Evolutionary conservation across 2,113 vertebrate species (phyloP).

Genomic region (Colinus virginianus): DNA sequence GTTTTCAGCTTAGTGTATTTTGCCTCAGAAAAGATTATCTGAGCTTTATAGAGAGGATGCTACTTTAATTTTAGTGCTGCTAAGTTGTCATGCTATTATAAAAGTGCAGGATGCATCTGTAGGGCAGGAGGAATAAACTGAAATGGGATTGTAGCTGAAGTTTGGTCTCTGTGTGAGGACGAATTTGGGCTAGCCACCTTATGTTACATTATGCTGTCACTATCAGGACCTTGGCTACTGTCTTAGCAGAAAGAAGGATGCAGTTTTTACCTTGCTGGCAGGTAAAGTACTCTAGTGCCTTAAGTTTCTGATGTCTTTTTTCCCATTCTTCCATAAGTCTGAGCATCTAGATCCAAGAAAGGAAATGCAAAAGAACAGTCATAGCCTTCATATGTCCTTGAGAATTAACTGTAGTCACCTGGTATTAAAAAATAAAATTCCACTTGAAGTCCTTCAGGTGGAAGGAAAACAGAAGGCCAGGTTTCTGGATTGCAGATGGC

Average conservation of each 20-base stretch:
- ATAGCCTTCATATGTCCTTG: background rate
- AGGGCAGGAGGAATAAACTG: background rate
- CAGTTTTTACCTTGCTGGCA: slow-evolving; percentile 19
- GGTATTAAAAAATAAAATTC: background rate
- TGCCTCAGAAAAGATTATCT: background rate
- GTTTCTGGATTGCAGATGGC: background rate
- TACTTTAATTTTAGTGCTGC: background rate
- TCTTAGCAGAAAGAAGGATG: background rate
- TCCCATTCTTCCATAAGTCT: background rate
- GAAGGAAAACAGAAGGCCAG: background rate
- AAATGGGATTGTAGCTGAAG: background rate
- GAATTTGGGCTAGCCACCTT: background rate
- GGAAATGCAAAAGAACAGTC: background rate
- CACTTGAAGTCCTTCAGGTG: background rate
- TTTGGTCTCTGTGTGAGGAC: background rate
- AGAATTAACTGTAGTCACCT: background rate
- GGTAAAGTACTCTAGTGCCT: background rate
- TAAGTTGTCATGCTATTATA: background rate
- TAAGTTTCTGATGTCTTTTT: background rate
- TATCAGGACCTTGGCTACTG: background rate
- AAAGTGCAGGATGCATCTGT: background rate
- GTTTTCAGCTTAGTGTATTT: background rate
- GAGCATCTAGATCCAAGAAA: background rate
- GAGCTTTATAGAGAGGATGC: background rate
- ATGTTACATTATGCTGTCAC: background rate